Evolutionary conservation across 2,113 vertebrate genomes (phyloP), one percentile per base, ranked within the genome.

Genomic region (Aphyosemion australe): DNA sequence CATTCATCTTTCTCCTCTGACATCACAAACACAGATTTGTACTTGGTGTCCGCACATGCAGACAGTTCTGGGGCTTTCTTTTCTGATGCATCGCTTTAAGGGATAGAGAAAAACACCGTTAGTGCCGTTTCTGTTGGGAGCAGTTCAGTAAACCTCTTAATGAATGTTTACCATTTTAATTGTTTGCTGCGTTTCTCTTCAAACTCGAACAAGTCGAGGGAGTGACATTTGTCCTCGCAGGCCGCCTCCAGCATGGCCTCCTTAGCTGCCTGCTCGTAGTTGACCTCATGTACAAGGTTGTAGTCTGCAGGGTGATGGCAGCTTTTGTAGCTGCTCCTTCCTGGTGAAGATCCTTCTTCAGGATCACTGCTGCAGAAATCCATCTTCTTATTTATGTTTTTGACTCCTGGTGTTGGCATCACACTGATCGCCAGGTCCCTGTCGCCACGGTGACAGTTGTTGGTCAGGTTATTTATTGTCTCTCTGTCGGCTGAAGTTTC

Each of bases 21-120:
- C 91, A 99, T 95, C 87, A 99, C 97, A 86, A 94, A 98, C 90
- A 99, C 96, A 68, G 97, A 99, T 95, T 98, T 97, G 94, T 99
- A 99, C 92, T 99, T 98, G 70, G 94, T 97, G 92, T 97, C 96
- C 88, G 94, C 95, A 89, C 74, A 95, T 92, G 88, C 93, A 52
- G 95, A 95, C 91, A 88, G 84, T 88, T 97, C 96, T 48, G 94
- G 95, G 88, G 93, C 90, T 84, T 93, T 95, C 69, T 91, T 94
- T 89, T 96, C 95, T 67, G 94, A 93, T 26, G 87, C 87, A 62
- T 99, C 94, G 72, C 96, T 96, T 48, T 45, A 10, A 79, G 52
- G 65, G 14, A 10, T 62, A 83, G 61, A 42, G 80, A 69, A 14
- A 61, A 10, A 56, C 10, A 43, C 21, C 0, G n/a, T 87, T 79